Base-by-base conservation (phyloP, 2,888 invertebrate species). In the Isoperla grammatica region DNA sequence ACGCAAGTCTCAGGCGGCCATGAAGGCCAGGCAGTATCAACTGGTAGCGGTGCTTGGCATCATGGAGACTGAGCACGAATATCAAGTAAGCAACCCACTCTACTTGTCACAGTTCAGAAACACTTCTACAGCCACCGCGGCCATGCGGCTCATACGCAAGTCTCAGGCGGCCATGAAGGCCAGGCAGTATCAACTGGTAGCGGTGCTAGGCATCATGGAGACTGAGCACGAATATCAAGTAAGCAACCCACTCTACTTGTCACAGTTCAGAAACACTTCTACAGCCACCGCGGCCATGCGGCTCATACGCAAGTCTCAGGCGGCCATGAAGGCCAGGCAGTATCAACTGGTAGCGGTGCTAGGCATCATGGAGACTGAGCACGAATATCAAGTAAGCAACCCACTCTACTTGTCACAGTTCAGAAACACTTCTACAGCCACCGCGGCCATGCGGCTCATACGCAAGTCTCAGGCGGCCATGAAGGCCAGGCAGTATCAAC, bases 1-100 rank as follows among this genome's bases (percentile, higher is more conserved):
- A 64, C 79, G 91, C 60, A 85, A 90, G 69, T 86, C 88, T 20
- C 79, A 87, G 19, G 77, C 83, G 6, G 87, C 89, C 0, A 84
- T 93, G 80, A 86, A 89, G 65, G 90, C 91, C 53, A 79, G 83
- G 40, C 92, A 93, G 76, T 94, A 93, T 77, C 93, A 94, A 76
- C 83, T 93, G 68, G 88, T 92, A 19, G 86, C 86, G 45, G 86
- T 92, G 63, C 78, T 80, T 63, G 92, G 92, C 1, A 81, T 83
- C 59, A 81, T 90, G 71, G 81, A 85, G 64, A 79, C 78, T 8
- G 89, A 90, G 65, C 76, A 78, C 40, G 89, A 91, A 71, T 88
- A 87, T 71, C 85, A 89, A 81, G 88, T 87, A 72, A 68, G 68
- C 61, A 35, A 6, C 2, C 13, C 12, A n/a, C n/a, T 9, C 45